These are phyloP conservation scores for Monochamus saltuarius DNA, from an alignment of 1,140 invertebrate species.

Conservation along the genomic window DNA sequence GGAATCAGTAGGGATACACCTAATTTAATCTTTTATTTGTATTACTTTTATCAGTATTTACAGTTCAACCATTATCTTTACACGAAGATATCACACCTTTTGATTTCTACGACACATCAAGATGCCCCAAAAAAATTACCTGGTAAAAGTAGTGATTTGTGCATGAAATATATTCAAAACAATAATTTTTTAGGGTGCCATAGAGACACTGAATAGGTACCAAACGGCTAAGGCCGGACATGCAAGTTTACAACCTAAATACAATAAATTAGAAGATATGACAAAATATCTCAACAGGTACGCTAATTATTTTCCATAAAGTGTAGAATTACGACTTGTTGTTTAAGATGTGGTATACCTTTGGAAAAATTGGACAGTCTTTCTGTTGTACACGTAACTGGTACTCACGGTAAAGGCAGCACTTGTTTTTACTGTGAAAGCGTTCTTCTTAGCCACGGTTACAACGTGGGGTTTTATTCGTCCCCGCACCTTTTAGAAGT, in stretches of 20 bases:
- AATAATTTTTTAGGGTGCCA: constrained; percentile 37
- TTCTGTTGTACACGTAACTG: constrained; percentile 89
- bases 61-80: no score
- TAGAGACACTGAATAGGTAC: constrained; percentile 41
- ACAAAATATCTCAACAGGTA: no score
- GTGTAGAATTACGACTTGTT: not conserved
- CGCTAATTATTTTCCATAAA: no score
- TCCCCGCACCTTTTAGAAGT: constrained; percentile 94
- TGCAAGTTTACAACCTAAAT: constrained; percentile 32
- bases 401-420: constrained; percentile 95
- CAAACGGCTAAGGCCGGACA: constrained; percentile 35
- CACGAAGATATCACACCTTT: no score
- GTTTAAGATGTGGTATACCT: constrained; percentile 63
- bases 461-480: constrained; percentile 91
- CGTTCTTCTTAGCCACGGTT: constrained; percentile 82
- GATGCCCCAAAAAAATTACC: not conserved
- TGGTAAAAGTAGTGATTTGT: not conserved
- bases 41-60: no score
- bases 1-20: no score
- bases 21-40: no score
- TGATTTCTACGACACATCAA: no score
- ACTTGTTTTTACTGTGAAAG: constrained; percentile 92
- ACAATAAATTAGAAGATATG: constrained; percentile 27
- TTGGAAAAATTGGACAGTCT: constrained; percentile 66
- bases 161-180: not conserved